Evolutionary conservation across 1,140 invertebrate species (phyloP).

Genomic region (Drosophila punjabiensis): DNA sequence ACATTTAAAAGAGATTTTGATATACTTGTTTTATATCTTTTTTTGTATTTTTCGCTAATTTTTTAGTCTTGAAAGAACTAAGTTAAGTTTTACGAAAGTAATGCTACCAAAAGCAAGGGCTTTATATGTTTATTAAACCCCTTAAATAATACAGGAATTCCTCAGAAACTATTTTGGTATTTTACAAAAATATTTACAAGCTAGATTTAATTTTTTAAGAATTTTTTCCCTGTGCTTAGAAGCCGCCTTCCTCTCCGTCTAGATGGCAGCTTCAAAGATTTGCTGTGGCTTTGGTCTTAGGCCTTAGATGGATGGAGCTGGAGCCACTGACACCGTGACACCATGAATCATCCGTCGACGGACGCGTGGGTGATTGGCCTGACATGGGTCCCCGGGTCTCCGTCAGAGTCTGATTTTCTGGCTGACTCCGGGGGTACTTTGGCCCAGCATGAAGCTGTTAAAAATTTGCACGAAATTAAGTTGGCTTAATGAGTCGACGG

Average conservation of each 20-base stretch:
- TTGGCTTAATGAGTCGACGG: constrained; percentile 69
- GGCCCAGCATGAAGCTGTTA: constrained; percentile 75
- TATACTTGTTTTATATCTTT: too few species aligned
- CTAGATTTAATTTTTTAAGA: neutral
- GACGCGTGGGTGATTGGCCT: constrained; percentile 60
- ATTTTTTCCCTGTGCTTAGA: neutral
- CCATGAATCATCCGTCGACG: constrained; percentile 65
- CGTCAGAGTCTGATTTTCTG: neutral
- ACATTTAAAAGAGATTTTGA: too few species aligned
- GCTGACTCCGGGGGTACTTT: constrained; percentile 38
- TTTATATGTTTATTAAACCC: neutral
- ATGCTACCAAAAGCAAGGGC: too few species aligned
- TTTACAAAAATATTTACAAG: neutral
- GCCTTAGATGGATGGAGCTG: constrained; percentile 21
- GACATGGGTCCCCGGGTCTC: constrained; percentile 21
- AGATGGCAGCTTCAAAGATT: neutral
- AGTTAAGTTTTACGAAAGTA: too few species aligned
- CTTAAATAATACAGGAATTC: neutral
- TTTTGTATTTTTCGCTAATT: too few species aligned
- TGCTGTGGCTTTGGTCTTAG: neutral
- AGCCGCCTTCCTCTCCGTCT: constrained; percentile 1
- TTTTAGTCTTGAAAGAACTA: too few species aligned
- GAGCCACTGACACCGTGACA: constrained; percentile 56
- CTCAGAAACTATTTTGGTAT: neutral
- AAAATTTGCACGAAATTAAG: constrained; percentile 79